Percentiles rank a stretch among this genome's conserved stretches.
phyloP scores from a whole-genome alignment of 2,888 invertebrate genomes.

The Pristionchus japonicus region DNA sequence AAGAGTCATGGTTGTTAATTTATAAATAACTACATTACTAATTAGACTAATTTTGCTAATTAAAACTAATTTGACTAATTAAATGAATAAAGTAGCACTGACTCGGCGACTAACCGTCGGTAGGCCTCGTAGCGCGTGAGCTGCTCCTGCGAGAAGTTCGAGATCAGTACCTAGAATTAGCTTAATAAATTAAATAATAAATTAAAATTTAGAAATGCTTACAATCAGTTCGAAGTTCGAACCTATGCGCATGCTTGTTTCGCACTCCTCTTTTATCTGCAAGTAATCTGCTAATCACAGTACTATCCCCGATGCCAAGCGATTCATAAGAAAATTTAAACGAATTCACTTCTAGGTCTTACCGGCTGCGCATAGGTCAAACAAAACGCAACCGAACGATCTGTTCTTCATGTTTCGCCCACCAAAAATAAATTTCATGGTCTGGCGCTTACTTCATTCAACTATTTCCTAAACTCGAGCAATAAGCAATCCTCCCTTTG shows the following conservation, averaged over 20 bases:
- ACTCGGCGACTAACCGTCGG: conserved; percentile 80
- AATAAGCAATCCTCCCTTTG: background rate
- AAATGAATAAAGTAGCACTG: background rate
- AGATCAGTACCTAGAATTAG: conserved; percentile 88
- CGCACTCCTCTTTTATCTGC: background rate
- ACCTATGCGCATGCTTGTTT: background rate
- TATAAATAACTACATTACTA: too few relatives aligned
- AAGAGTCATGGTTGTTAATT: too few relatives aligned
- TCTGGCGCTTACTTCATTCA: too few relatives aligned
- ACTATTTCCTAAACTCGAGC: background rate
- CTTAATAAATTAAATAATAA: background rate
- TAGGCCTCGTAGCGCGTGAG: conserved; percentile 98
- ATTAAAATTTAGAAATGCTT: conserved; percentile 79
- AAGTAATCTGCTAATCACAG: too few relatives aligned
- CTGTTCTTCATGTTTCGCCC: too few relatives aligned
- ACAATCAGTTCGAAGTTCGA: background rate
- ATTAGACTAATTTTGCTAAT: too few relatives aligned
- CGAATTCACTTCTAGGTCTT: background rate
- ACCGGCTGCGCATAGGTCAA: background rate
- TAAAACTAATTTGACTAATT: too few relatives aligned
- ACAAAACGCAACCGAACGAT: too few relatives aligned
- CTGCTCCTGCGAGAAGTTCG: conserved; percentile 98
- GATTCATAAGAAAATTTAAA: background rate
- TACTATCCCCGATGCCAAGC: background rate
- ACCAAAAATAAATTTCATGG: background rate